Conservation (phyloP, 1,140 invertebrate genomes). For the Apolygus lucorum region DNA sequence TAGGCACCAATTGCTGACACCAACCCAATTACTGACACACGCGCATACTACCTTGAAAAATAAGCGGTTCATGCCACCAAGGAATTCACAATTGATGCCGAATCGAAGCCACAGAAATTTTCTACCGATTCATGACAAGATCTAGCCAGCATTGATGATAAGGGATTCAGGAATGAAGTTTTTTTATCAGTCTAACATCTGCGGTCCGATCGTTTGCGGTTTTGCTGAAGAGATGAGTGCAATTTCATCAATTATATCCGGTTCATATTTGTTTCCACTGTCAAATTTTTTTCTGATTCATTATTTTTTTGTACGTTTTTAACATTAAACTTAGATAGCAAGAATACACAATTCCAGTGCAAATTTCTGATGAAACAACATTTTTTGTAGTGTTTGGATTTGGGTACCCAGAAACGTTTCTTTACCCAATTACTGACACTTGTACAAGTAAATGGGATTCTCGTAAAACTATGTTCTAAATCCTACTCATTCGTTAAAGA, state of each 20-base stretch:
- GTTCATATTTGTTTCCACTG: not conserved
- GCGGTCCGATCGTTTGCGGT: not conserved
- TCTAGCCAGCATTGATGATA: slow-evolving; percentile 6
- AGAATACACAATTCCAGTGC: slow-evolving; percentile 5
- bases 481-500: no score
- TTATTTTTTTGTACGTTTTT: not conserved
- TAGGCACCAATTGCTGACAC: slow-evolving; percentile 3
- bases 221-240: not conserved
- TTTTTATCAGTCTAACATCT: slow-evolving; percentile 8
- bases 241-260: not conserved
- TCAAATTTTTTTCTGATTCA: not conserved
- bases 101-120: not conserved
- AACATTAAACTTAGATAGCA: not conserved
- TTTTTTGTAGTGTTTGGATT: not conserved
- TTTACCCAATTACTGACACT: slow-evolving; percentile 3
- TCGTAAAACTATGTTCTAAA: not conserved
- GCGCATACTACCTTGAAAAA: not conserved
- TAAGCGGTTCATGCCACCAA: not conserved
- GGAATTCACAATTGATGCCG: not conserved
- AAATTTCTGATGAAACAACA: slow-evolving; percentile 1
- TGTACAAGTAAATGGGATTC: not conserved
- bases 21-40: slow-evolving; percentile 7
- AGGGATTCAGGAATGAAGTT: slow-evolving; percentile 5
- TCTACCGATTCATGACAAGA: not conserved
- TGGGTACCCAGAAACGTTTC: not conserved